Evolutionary conservation across 1,140 invertebrate species (phyloP).

Genomic region (Zaprionus davidi): DNA sequence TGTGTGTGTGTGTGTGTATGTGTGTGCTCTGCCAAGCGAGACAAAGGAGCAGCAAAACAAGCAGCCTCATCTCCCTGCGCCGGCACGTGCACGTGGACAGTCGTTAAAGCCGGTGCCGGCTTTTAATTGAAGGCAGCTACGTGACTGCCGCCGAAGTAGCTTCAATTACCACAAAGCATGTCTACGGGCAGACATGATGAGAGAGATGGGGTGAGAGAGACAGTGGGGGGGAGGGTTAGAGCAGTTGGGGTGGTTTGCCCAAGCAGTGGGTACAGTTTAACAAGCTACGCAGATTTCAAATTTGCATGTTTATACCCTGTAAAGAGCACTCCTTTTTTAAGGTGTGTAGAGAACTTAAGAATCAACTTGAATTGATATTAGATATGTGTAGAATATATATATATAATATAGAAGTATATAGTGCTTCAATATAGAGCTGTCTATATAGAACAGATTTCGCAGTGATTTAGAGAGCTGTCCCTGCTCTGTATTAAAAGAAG

Average conservation of each 20-base stretch:
- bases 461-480: too few relatives aligned
- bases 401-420: too few relatives aligned
- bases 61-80: constrained; percentile 21
- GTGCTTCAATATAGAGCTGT: too few relatives aligned
- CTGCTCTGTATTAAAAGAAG: too few relatives aligned
- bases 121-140: constrained; percentile 77
- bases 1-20: not conserved
- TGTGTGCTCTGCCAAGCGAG: constrained; percentile 38
- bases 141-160: constrained; percentile 74
- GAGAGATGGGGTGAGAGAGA: not conserved
- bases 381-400: too few relatives aligned
- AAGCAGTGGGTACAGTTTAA: constrained; percentile 50
- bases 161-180: constrained; percentile 81
- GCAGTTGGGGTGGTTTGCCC: constrained; percentile 23
- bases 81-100: constrained; percentile 56
- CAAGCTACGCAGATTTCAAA: constrained; percentile 55
- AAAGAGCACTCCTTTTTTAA: not conserved
- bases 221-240: not conserved
- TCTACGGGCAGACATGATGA: constrained; percentile 28
- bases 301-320: constrained; percentile 71
- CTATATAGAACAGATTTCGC: too few relatives aligned
- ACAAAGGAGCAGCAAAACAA: constrained; percentile 51
- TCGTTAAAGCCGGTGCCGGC: constrained; percentile 52
- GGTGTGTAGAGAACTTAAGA: too few relatives aligned
- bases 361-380: too few relatives aligned